Conservation (phyloP, 2,888 invertebrate species). For the Spilarctia lutea region DNA sequence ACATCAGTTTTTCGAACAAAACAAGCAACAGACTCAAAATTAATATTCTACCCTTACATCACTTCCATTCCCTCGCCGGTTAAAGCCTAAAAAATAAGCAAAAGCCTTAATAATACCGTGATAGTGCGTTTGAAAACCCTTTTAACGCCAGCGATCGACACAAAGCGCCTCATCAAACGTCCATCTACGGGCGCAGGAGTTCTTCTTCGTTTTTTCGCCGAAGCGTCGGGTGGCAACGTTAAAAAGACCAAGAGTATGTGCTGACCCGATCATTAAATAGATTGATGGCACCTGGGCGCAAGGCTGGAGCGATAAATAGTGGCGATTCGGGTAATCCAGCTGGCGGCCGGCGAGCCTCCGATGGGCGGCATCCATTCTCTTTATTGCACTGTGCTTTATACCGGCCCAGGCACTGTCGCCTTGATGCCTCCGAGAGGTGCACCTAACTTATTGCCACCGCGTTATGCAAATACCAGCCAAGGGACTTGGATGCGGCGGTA, state of each 20-base stretch:
- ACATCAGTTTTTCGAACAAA: neutral
- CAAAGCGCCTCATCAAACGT: conserved; percentile 86
- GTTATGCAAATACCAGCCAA: conserved; percentile 56
- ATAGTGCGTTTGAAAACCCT: conserved; percentile 79
- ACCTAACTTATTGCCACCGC: conserved; percentile 76
- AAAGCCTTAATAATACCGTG: conserved; percentile 54
- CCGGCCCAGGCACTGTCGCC: conserved; percentile 74
- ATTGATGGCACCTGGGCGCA: conserved; percentile 86
- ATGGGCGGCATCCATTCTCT: conserved; percentile 86
- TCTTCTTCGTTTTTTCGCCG: conserved; percentile 75
- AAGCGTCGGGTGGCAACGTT: conserved; percentile 67
- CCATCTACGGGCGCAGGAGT: conserved; percentile 76
- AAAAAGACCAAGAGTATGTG: conserved; percentile 84
- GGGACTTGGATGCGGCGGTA: conserved; percentile 42
- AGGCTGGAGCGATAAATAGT: conserved; percentile 86
- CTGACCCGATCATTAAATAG: conserved; percentile 87
- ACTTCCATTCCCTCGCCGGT: conserved; percentile 22
- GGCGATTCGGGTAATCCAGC: conserved; percentile 86
- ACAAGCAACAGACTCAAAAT: conserved; percentile 2
- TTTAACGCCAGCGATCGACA: conserved; percentile 80
- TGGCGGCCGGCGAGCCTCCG: conserved; percentile 75
- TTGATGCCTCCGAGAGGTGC: conserved; percentile 76
- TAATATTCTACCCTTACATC: conserved; percentile 20
- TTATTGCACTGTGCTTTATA: conserved; percentile 86
- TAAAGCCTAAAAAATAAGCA: conserved; percentile 49